phyloP scores from a whole-genome alignment of 2,113 vertebrate species.

The human (Homo sapiens) region DNA sequence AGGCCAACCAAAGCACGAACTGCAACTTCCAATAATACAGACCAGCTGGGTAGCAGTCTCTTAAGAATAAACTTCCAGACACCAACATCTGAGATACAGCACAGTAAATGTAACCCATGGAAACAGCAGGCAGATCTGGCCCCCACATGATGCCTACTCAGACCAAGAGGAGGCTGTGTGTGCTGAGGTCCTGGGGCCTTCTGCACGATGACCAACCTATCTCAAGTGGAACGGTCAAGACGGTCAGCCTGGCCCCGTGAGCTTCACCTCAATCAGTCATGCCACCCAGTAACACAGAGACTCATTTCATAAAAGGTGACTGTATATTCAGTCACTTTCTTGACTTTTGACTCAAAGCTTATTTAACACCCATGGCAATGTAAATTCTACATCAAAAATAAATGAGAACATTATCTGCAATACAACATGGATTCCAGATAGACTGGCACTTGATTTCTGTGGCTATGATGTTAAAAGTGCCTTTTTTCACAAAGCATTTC shows the following conservation, averaged over 20 bases:
- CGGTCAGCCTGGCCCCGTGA: not conserved
- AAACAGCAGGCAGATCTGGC: not conserved
- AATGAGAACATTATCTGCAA: not conserved
- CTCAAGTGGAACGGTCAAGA: not conserved
- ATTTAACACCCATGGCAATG: not conserved
- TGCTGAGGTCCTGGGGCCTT: not conserved
- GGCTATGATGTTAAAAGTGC: not conserved
- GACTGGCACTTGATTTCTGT: not conserved
- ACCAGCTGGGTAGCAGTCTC: not conserved
- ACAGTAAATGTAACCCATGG: not conserved
- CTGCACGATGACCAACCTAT: not conserved
- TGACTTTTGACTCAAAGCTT: not conserved
- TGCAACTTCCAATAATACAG: not conserved
- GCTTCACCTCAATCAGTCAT: not conserved
- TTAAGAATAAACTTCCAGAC: conserved; percentile 37
- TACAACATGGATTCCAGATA: not conserved
- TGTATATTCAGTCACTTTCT: not conserved
- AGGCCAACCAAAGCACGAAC: not conserved
- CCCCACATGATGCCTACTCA: not conserved
- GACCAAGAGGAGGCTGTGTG: not conserved
- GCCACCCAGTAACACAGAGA: not conserved
- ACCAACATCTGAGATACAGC: not conserved
- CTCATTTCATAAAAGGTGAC: not conserved
- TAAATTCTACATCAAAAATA: not conserved
- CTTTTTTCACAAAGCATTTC: conserved; percentile 46